Evolutionary conservation across 2,113 vertebrate species (phyloP).

Genomic region (Sciurus niger): DNA sequence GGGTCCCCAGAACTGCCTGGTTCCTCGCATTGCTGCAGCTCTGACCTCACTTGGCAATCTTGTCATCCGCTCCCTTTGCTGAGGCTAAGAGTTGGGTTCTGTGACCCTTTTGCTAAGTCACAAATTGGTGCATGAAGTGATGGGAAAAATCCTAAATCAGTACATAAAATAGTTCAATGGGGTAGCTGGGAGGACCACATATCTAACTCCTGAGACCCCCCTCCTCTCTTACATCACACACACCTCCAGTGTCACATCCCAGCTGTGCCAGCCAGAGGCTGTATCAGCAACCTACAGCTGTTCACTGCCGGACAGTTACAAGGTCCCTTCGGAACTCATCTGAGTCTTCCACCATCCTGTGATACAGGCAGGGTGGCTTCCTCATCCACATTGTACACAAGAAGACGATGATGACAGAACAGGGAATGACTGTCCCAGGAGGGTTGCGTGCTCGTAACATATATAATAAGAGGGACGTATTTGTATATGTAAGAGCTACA

Average conservation of each 20-base stretch:
- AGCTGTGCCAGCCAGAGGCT: neutral
- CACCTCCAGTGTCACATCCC: neutral
- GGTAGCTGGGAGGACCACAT: neutral
- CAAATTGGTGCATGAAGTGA: neutral
- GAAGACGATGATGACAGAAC: neutral
- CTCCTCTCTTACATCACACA: neutral
- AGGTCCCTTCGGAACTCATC: neutral
- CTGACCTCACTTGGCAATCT: neutral
- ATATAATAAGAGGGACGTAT: neutral
- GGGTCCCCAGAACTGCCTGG: neutral
- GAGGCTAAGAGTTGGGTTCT: neutral
- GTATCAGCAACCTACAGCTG: neutral
- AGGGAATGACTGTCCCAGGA: neutral
- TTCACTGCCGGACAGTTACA: neutral
- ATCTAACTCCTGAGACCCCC: neutral
- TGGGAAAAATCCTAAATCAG: neutral
- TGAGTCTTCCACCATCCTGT: neutral
- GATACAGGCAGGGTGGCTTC: neutral
- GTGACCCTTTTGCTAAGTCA: neutral
- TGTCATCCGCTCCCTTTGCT: neutral
- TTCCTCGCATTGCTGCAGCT: neutral
- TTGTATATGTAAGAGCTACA: neutral
- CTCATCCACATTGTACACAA: neutral
- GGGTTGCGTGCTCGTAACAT: neutral
- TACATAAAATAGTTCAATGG: neutral